Evolutionary conservation across 2,113 vertebrate genomes (phyloP).

Genomic region (Canis aureus): DNA sequence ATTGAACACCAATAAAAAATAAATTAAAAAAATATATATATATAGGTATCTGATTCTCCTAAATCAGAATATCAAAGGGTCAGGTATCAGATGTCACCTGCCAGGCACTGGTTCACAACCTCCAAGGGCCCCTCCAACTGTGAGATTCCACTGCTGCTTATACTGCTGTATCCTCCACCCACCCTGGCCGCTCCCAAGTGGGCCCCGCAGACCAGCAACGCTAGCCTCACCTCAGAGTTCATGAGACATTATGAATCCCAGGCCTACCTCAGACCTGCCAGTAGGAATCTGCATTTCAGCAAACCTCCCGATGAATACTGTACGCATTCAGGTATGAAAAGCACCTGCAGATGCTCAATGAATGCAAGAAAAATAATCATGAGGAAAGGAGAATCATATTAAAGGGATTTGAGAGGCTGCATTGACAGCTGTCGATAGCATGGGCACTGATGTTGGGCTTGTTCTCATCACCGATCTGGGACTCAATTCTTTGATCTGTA

Average conservation of each 20-base stretch:
- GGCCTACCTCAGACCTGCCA: background rate
- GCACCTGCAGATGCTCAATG: background rate
- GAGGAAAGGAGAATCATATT: background rate
- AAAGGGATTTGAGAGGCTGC: background rate
- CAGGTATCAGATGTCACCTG: background rate
- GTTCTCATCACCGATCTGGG: fast-evolving
- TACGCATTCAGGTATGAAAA: background rate
- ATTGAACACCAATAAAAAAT: no score
- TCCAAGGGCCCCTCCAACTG: background rate
- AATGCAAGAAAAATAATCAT: background rate
- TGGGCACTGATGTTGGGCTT: fast-evolving
- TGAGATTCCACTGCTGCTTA: background rate
- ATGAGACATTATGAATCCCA: background rate
- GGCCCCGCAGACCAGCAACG: background rate
- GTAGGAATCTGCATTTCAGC: background rate
- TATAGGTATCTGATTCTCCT: background rate
- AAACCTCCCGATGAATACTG: fast-evolving
- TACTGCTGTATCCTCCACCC: background rate
- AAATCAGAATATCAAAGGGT: background rate
- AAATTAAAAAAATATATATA: no score
- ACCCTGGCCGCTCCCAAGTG: fast-evolving
- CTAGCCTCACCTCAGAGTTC: background rate
- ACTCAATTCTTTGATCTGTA: background rate
- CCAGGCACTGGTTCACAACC: background rate
- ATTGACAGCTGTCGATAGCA: fast-evolving